A percentile compares a stretch with the other conserved stretches of the same genome.
Conservation (phyloP, 2,888 invertebrate species). For the Drosophila peninsularis region DNA sequence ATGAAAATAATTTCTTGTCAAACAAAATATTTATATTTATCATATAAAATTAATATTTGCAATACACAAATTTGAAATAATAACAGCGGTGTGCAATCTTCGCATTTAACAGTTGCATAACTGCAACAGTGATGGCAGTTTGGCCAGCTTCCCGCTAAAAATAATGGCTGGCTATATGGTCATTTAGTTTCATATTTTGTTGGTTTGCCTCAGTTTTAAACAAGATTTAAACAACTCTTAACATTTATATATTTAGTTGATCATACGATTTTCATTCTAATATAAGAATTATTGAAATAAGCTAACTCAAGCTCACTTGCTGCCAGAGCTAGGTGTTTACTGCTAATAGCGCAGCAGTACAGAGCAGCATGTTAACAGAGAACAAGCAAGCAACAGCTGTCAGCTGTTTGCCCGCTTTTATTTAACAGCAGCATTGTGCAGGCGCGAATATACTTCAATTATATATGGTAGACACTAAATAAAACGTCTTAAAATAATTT, state of each 20-base stretch:
- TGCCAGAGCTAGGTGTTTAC: neutral
- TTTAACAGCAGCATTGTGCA: neutral
- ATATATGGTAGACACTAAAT: neutral
- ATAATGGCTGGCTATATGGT: neutral
- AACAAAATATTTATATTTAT: neutral
- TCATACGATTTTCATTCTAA: no score
- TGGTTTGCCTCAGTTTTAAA: neutral
- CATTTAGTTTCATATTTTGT: neutral
- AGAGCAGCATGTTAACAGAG: neutral
- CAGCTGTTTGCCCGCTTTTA: constrained; percentile 1
- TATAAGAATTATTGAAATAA: no score
- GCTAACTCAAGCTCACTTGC: no score
- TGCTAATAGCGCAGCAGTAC: neutral
- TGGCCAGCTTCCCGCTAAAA: neutral
- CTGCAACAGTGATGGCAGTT: constrained; percentile 1
- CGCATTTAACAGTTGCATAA: neutral
- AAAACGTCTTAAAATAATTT: neutral
- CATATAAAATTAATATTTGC: neutral
- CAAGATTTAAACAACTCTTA: neutral
- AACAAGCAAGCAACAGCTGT: neutral
- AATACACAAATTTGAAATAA: neutral
- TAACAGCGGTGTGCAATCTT: no score
- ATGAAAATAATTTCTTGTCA: neutral
- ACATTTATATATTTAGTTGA: neutral
- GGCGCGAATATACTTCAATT: neutral